These are phyloP conservation scores for Parelbella ahira DNA, from an alignment of 2,888 invertebrate species.

Conservation along the genomic window DNA sequence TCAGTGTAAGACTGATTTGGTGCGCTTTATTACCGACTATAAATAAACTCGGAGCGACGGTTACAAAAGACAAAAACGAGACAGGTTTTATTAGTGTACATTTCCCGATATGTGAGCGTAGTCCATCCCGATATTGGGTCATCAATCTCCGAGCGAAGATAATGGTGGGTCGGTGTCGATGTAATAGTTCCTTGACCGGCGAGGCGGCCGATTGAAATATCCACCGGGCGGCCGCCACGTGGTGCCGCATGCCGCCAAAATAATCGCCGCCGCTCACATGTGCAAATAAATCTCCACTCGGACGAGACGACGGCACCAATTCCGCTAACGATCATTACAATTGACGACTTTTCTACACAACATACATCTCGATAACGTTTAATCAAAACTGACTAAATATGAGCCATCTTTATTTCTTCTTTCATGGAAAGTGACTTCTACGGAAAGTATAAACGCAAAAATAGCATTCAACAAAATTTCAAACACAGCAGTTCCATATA, in stretches of 20 bases:
- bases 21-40: slow-evolving; percentile 37
- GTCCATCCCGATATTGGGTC: slow-evolving; percentile 60
- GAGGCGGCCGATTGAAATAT: slow-evolving; percentile 57
- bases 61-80: slow-evolving; percentile 32
- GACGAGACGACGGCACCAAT: slow-evolving; percentile 16
- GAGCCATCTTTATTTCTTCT: too few species aligned
- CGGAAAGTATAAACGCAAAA: too few species aligned
- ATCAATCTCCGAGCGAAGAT: slow-evolving; percentile 67
- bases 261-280: slow-evolving; percentile 27
- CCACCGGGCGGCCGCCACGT: slow-evolving; percentile 38
- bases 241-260: slow-evolving; percentile 31
- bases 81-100: slow-evolving; percentile 37
- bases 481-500: too few species aligned
- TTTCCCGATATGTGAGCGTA: slow-evolving; percentile 34
- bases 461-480: too few species aligned
- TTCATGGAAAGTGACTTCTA: too few species aligned
- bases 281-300: slow-evolving; percentile 23
- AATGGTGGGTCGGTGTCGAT: slow-evolving; percentile 55
- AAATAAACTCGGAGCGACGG: slow-evolving; percentile 34
- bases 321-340: slow-evolving; percentile 17
- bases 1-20: slow-evolving; percentile 25
- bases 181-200: slow-evolving; percentile 63
- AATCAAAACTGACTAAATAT: too few species aligned
- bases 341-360: slow-evolving; percentile 15
- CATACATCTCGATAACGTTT: background rate